These are phyloP conservation scores for Brachionus rotundiformis DNA, from an alignment of 1,140 invertebrate genomes.

Conservation along the genomic window DNA sequence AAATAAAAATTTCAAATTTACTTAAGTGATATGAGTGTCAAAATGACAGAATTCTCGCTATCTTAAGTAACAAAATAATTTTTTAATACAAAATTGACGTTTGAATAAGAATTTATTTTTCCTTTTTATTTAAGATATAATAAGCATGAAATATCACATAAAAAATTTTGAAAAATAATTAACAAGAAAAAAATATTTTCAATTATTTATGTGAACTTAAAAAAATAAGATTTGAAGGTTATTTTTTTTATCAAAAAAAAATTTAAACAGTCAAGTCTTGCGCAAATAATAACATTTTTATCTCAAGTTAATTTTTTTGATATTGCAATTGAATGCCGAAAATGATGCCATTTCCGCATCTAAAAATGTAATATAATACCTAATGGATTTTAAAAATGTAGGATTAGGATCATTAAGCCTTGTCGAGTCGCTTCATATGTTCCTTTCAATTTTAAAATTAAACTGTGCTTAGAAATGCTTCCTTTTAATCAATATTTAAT, in stretches of 20 bases:
- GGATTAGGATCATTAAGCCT: background rate
- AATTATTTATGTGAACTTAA: background rate
- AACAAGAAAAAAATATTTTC: background rate
- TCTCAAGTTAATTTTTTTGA: background rate
- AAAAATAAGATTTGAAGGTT: too few relatives aligned
- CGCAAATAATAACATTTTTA: too few relatives aligned
- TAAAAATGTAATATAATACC: background rate
- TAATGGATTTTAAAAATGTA: background rate
- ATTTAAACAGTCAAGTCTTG: too few relatives aligned
- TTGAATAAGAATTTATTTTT: background rate
- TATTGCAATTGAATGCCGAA: background rate
- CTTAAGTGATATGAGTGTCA: background rate
- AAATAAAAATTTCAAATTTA: constrained; percentile 14
- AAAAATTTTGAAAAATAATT: background rate
- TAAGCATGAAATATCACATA: background rate
- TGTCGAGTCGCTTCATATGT: background rate
- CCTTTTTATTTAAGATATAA: background rate
- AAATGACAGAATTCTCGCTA: background rate
- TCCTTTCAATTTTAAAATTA: background rate
- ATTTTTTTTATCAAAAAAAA: too few relatives aligned
- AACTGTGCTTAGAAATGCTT: background rate
- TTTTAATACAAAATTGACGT: background rate
- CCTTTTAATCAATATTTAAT: background rate
- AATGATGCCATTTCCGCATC: background rate
- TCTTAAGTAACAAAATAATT: background rate